Conservation (phyloP, 2,113 vertebrate genomes). For the Microcebus jonahi region DNA sequence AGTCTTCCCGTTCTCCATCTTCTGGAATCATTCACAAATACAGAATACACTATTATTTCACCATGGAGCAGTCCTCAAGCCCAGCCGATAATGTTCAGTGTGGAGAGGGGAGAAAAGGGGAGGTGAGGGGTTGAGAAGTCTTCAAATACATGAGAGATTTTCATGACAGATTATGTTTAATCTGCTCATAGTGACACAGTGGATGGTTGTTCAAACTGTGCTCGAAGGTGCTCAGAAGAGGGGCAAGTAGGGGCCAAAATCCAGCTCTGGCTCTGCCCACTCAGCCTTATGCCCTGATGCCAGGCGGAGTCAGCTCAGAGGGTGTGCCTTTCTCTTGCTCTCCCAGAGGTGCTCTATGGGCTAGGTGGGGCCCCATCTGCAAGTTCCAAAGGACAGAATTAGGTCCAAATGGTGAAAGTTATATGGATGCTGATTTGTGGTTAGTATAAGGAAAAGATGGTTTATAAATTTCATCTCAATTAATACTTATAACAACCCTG, state of each 20-base stretch:
- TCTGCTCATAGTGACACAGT: not conserved
- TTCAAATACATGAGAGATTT: not conserved
- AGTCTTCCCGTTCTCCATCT: not conserved
- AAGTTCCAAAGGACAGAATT: not conserved
- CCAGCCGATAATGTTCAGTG: not conserved
- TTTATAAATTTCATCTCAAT: not conserved
- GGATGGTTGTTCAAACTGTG: not conserved
- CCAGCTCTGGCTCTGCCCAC: not conserved
- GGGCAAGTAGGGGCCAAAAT: not conserved
- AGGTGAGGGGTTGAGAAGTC: not conserved
- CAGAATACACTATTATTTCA: not conserved
- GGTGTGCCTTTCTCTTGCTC: not conserved
- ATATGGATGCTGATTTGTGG: not conserved
- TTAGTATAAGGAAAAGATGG: not conserved
- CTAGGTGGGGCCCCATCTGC: not conserved
- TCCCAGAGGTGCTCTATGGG: not conserved
- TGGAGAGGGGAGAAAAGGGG: not conserved
- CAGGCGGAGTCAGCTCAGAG: not conserved
- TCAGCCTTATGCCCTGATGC: not conserved
- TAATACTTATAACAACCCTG: not conserved
- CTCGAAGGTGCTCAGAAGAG: not conserved
- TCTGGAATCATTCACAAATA: not conserved
- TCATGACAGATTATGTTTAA: not conserved
- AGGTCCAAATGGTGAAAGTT: not conserved
- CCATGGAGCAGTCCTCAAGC: not conserved